A percentile compares a stretch with the other conserved stretches of the same genome.
These are phyloP conservation scores for Intellagama lesueurii DNA, from an alignment of 2,797 vertebrate genomes.

Conservation along the genomic window DNA sequence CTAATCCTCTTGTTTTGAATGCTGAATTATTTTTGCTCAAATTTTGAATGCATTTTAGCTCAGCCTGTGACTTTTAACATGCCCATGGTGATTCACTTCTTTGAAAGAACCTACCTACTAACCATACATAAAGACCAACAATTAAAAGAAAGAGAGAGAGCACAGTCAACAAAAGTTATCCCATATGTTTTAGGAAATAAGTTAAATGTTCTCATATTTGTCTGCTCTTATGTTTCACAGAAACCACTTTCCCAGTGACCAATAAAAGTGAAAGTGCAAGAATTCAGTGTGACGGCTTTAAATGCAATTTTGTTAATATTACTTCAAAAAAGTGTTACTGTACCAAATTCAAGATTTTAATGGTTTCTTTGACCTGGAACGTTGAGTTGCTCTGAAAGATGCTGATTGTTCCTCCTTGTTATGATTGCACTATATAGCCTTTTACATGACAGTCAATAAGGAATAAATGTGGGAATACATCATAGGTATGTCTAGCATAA, in stretches of 20 bases:
- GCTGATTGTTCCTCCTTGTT: background rate
- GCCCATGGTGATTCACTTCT: background rate
- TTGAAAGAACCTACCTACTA: background rate
- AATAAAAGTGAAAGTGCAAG: background rate
- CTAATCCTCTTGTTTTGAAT: background rate
- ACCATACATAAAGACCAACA: background rate
- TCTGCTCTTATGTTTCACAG: background rate
- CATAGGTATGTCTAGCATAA: background rate
- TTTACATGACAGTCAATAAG: background rate
- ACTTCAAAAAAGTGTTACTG: background rate
- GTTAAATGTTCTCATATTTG: too few relatives aligned
- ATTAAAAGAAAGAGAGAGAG: background rate
- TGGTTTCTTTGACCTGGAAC: background rate
- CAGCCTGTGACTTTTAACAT: background rate
- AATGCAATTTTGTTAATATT: background rate
- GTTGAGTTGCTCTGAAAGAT: background rate
- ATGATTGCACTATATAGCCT: background rate
- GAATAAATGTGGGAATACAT: background rate
- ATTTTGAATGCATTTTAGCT: background rate
- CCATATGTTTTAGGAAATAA: background rate
- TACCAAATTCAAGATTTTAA: background rate
- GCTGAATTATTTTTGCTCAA: background rate
- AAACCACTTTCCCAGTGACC: background rate
- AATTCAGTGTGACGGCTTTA: background rate
- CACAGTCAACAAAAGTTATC: too few relatives aligned